A percentile compares a stretch with the other conserved stretches of the same genome.
Conservation (phyloP, 2,797 vertebrate species). For the Atherinosoma microstoma region DNA sequence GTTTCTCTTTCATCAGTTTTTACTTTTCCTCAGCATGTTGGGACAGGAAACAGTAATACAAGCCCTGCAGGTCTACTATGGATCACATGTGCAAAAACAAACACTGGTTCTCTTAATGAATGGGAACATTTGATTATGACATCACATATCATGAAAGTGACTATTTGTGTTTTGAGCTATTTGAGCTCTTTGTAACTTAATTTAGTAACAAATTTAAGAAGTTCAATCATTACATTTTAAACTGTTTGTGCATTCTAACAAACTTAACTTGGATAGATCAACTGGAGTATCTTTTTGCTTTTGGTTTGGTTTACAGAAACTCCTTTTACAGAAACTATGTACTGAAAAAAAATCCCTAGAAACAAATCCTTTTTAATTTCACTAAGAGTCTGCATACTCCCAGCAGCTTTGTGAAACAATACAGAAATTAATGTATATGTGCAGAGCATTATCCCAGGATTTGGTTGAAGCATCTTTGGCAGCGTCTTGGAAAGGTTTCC, state of each 20-base stretch:
- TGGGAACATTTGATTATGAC: conserved; percentile 21
- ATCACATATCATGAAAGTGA: conserved; percentile 11
- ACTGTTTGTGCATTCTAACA: not conserved
- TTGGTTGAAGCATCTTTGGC: not conserved
- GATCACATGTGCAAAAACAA: conserved; percentile 68
- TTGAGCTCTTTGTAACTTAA: not conserved
- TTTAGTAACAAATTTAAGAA: not conserved
- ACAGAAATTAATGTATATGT: not conserved
- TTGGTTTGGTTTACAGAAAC: not conserved
- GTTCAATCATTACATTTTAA: not conserved
- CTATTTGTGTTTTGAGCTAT: not conserved
- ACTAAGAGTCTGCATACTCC: not conserved
- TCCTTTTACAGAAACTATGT: not conserved
- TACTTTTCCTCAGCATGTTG: conserved; percentile 34
- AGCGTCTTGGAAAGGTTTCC: not conserved
- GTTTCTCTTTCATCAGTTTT: conserved; percentile 42
- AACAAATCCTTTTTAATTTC: not conserved
- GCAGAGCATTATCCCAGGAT: not conserved
- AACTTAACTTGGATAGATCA: not conserved
- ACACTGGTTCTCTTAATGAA: conserved; percentile 66
- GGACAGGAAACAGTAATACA: conserved; percentile 45
- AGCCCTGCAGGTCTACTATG: conserved; percentile 25
- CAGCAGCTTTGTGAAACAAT: not conserved
- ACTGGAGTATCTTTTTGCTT: not conserved
- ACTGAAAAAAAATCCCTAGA: not conserved